Conservation (phyloP, 2,888 invertebrate species). For the Cheilosia urbana region DNA sequence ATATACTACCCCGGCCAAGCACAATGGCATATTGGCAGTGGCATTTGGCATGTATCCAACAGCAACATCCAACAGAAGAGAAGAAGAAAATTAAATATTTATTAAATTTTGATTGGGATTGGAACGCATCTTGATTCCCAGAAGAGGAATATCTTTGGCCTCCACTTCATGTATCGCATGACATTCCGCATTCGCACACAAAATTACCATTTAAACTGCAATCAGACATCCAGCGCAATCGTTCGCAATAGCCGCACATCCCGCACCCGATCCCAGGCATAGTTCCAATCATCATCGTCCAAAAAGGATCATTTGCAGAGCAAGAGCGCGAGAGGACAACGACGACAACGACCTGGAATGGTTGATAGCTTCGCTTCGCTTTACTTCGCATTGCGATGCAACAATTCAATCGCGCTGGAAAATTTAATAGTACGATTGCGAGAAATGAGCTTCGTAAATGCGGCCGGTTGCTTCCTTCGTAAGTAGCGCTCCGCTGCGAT, state of each 20-base stretch:
- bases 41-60: not conserved
- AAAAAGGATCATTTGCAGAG: conserved; percentile 42
- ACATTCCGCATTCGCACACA: conserved; percentile 71
- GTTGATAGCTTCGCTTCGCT: conserved; percentile 44
- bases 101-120: conserved; percentile 74
- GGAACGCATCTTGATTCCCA: conserved; percentile 67
- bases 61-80: not conserved
- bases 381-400: conserved; percentile 36
- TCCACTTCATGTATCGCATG: conserved; percentile 29
- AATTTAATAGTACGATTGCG: conserved; percentile 74
- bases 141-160: conserved; percentile 39
- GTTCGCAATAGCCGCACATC: conserved; percentile 7
- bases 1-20: not conserved
- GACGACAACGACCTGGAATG: conserved; percentile 52
- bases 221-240: conserved; percentile 60
- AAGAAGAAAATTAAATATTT: conserved; percentile 71
- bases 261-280: not conserved
- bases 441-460: conserved; percentile 72
- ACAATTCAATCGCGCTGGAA: conserved; percentile 74
- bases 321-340: conserved; percentile 24
- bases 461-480: conserved; percentile 27
- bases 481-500: not conserved
- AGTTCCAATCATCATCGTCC: conserved; percentile 36
- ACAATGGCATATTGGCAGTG: conserved; percentile 14
- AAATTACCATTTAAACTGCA: conserved; percentile 76